These are phyloP conservation scores for Phaetusa simplex DNA, from an alignment of 2,113 vertebrate genomes.

Conservation along the genomic window DNA sequence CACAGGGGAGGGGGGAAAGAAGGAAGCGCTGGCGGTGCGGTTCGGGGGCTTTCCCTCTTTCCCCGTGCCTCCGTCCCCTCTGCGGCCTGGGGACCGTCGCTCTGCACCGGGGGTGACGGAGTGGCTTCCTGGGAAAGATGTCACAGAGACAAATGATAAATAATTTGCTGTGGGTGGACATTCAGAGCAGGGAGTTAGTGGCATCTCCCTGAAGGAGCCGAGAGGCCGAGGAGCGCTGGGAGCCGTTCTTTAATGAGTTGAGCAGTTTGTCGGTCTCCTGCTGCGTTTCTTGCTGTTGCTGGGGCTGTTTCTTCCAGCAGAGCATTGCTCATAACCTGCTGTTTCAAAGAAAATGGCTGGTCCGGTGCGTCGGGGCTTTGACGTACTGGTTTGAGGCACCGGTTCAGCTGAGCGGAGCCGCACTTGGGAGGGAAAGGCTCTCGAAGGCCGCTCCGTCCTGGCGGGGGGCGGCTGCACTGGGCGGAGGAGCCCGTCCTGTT, in stretches of 20 bases:
- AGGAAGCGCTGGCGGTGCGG: accelerated
- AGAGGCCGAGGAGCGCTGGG: background rate
- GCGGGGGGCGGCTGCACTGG: accelerated
- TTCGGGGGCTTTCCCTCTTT: background rate
- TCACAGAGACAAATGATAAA: background rate
- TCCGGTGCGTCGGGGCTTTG: background rate
- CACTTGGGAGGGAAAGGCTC: background rate
- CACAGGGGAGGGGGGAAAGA: background rate
- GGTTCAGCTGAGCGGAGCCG: background rate
- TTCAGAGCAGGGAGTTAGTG: background rate
- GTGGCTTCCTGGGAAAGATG: background rate
- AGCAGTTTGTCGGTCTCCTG: background rate
- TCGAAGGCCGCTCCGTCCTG: background rate
- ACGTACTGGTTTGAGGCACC: background rate
- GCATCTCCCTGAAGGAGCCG: background rate
- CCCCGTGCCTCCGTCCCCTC: background rate
- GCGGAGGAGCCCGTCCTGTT: background rate
- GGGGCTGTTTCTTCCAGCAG: background rate
- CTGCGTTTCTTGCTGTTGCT: background rate
- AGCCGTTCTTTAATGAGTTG: accelerated
- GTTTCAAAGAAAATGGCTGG: background rate
- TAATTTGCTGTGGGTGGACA: background rate
- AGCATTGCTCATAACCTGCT: background rate
- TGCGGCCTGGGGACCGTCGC: accelerated
- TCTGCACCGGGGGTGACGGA: background rate